phyloP scores from a whole-genome alignment of 2,113 vertebrate species.

The Urocolius indicus region DNA sequence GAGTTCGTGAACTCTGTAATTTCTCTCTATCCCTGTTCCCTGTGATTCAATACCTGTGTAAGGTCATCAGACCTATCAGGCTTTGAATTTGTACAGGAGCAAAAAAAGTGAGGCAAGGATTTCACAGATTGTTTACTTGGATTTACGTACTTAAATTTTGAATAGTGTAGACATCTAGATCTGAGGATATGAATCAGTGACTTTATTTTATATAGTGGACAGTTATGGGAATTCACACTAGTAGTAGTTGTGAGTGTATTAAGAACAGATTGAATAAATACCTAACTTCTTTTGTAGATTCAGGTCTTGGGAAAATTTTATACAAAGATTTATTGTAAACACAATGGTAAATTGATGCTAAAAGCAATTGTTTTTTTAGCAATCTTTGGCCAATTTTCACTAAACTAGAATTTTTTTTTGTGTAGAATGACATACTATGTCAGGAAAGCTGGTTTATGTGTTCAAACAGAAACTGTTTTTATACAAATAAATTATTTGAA shows the following conservation, averaged over 20 bases:
- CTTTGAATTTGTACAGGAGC: background rate
- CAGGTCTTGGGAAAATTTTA: background rate
- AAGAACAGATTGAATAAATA: background rate
- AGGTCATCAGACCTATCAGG: background rate
- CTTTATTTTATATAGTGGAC: background rate
- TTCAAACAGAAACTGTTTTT: background rate
- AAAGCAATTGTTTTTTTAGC: background rate
- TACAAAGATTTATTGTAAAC: background rate
- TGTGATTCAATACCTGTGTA: background rate
- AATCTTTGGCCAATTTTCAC: background rate
- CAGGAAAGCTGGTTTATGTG: background rate
- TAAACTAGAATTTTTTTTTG: background rate
- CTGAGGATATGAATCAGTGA: background rate
- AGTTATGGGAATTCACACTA: background rate
- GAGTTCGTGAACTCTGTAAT: background rate
- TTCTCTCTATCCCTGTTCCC: background rate
- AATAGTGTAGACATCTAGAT: background rate
- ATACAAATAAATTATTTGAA: background rate
- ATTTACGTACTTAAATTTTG: background rate
- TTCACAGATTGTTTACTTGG: background rate
- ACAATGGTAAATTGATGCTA: background rate
- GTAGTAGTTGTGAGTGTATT: background rate
- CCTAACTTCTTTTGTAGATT: background rate
- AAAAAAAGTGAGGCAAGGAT: background rate
- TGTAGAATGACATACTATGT: background rate